Conservation (phyloP, 2,888 invertebrate genomes). For the Epinotia nisella region DNA sequence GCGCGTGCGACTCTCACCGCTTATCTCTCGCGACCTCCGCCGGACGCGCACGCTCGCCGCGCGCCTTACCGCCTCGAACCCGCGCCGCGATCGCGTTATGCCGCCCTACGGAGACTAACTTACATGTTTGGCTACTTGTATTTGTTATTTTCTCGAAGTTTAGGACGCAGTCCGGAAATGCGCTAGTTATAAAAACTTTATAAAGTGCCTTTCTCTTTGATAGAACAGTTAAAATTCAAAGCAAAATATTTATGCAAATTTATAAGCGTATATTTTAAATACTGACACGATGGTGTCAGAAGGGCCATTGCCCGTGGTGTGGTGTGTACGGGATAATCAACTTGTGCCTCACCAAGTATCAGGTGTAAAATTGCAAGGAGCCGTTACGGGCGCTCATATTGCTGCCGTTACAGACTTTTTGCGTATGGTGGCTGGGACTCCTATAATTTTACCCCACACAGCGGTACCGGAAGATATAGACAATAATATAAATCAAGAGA, state of each 20-base stretch:
- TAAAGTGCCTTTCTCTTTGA: slow-evolving; percentile 26
- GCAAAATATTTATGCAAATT: slow-evolving; percentile 39
- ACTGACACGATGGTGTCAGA: slow-evolving; percentile 85
- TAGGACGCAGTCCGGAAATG: slow-evolving; percentile 71
- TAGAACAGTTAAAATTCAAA: slow-evolving; percentile 19
- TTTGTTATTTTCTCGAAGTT: slow-evolving; percentile 69
- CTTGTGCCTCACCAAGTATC: slow-evolving; percentile 88
- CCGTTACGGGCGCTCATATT: slow-evolving; percentile 87
- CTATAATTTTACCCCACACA: slow-evolving; percentile 84
- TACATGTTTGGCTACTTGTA: slow-evolving; percentile 67
- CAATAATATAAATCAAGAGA: slow-evolving; percentile 77
- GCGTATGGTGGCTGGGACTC: slow-evolving; percentile 86
- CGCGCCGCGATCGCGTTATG: slow-evolving; percentile 76
- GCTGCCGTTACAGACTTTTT: slow-evolving; percentile 87
- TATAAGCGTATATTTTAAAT: slow-evolving; percentile 24
- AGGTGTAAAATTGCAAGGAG: slow-evolving; percentile 87
- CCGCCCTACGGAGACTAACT: slow-evolving; percentile 68
- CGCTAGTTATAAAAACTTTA: slow-evolving; percentile 60
- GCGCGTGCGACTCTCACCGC: slow-evolving; percentile 82
- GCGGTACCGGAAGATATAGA: slow-evolving; percentile 73
- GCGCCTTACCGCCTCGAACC: slow-evolving; percentile 64
- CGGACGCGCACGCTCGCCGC: slow-evolving; percentile 79
- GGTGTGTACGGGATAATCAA: slow-evolving; percentile 88
- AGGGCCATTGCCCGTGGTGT: slow-evolving; percentile 86
- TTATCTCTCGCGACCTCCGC: slow-evolving; percentile 85